Evolutionary conservation across 2,797 vertebrate species (phyloP).

Genomic region (Antrozous pallidus): DNA sequence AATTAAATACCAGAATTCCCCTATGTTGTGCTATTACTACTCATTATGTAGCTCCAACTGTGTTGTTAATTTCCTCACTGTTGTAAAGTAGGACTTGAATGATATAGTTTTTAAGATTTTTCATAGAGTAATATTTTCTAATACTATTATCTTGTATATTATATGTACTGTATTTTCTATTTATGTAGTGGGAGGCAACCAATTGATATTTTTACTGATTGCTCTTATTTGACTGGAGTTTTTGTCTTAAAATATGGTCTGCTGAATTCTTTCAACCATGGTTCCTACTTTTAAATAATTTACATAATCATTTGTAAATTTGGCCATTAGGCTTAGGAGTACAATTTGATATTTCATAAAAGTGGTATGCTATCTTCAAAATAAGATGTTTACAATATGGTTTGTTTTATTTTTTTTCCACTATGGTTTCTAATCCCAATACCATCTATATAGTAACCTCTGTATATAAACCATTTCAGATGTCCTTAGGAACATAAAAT

Average conservation of each 20-base stretch:
- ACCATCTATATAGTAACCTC: background rate
- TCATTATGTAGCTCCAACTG: background rate
- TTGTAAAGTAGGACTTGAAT: background rate
- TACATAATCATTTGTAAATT: background rate
- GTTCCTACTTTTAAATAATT: conserved; percentile 14
- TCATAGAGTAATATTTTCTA: background rate
- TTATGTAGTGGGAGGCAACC: background rate
- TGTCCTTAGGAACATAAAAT: background rate
- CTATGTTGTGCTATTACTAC: background rate
- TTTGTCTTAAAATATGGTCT: background rate
- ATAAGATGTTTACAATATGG: background rate
- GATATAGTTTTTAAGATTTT: background rate
- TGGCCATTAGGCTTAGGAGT: background rate
- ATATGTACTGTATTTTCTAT: background rate
- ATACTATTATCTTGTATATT: background rate
- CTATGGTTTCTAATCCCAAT: background rate
- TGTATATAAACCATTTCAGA: background rate
- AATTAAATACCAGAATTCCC: background rate
- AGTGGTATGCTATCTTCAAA: background rate
- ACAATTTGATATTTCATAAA: background rate
- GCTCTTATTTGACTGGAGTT: background rate
- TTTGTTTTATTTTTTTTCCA: background rate
- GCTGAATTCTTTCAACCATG: background rate
- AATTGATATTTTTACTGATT: background rate
- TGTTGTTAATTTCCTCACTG: background rate